phyloP scores from a whole-genome alignment of 2,888 invertebrate genomes.

The Bombylius major region DNA sequence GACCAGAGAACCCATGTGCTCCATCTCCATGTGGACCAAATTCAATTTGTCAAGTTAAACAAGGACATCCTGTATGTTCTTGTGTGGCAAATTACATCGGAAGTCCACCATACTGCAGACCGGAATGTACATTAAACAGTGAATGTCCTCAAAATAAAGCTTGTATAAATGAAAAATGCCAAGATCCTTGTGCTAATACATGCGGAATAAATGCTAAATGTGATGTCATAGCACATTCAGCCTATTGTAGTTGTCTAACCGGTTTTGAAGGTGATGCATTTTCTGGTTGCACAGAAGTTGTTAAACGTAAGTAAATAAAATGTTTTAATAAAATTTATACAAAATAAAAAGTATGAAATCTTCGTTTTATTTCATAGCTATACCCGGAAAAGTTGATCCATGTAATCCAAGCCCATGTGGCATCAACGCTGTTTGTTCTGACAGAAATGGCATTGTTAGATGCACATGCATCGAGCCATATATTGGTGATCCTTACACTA shows the following conservation, averaged over 20 bases:
- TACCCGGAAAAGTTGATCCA: constrained; percentile 40
- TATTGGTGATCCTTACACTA: constrained; percentile 73
- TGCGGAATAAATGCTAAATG: constrained; percentile 73
- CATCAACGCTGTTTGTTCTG: constrained; percentile 66
- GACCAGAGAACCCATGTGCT: constrained; percentile 41
- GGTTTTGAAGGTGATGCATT: constrained; percentile 78
- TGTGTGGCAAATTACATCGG: constrained; percentile 69
- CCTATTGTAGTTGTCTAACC: constrained; percentile 63
- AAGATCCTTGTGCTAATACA: constrained; percentile 62
- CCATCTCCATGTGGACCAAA: constrained; percentile 67
- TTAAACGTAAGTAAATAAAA: constrained; percentile 30
- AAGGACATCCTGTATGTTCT: constrained; percentile 66
- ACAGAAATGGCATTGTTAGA: constrained; percentile 52
- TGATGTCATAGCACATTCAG: constrained; percentile 65
- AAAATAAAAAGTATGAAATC: too few species aligned
- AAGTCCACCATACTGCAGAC: constrained; percentile 67
- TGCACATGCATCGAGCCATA: constrained; percentile 83
- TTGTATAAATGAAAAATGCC: constrained; percentile 69
- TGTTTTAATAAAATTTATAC: background rate
- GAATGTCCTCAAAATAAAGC: constrained; percentile 68
- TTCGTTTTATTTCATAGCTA: constrained; percentile 11
- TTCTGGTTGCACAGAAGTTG: constrained; percentile 55
- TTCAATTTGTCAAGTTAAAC: constrained; percentile 70
- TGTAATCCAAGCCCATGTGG: constrained; percentile 76
- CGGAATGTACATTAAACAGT: constrained; percentile 71